Evolutionary conservation across 2,113 vertebrate species (phyloP).

Genomic region (Clinocottus analis): DNA sequence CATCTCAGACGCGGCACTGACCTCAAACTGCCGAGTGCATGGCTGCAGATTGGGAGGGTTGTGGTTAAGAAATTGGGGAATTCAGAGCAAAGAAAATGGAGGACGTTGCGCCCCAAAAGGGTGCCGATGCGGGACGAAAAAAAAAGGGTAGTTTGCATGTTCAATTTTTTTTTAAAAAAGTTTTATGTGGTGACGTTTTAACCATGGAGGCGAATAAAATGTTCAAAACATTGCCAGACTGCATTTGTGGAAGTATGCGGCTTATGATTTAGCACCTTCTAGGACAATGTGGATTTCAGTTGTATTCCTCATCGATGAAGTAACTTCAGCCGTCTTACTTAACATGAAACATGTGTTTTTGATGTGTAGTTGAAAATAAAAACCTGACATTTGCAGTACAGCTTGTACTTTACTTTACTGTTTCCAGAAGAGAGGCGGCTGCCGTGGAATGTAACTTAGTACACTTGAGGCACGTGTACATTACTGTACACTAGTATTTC

Average conservation of each 20-base stretch:
- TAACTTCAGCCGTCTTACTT: background rate
- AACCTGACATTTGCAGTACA: background rate
- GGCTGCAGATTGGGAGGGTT: background rate
- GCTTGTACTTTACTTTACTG: too few relatives aligned
- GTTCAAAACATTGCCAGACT: background rate
- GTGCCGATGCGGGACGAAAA: background rate
- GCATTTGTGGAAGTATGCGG: background rate
- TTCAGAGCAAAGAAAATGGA: background rate
- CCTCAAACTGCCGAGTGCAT: conserved; percentile 10
- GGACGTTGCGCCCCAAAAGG: background rate
- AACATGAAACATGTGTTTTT: too few relatives aligned
- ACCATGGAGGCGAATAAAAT: background rate
- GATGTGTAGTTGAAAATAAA: too few relatives aligned
- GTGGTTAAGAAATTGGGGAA: background rate
- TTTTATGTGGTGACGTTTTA: background rate
- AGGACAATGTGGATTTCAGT: background rate
- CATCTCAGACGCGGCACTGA: conserved; percentile 28
- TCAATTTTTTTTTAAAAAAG: background rate
- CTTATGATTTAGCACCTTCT: background rate
- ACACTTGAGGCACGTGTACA: background rate
- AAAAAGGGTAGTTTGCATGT: background rate
- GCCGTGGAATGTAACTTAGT: background rate
- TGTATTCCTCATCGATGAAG: background rate
- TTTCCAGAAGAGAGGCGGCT: background rate
- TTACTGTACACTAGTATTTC: too few relatives aligned